phyloP scores from a whole-genome alignment of 30 jellyfish, hydroid and myxozoan genomes.

The Aurelia aurita complex sp. Pacific region DNA sequence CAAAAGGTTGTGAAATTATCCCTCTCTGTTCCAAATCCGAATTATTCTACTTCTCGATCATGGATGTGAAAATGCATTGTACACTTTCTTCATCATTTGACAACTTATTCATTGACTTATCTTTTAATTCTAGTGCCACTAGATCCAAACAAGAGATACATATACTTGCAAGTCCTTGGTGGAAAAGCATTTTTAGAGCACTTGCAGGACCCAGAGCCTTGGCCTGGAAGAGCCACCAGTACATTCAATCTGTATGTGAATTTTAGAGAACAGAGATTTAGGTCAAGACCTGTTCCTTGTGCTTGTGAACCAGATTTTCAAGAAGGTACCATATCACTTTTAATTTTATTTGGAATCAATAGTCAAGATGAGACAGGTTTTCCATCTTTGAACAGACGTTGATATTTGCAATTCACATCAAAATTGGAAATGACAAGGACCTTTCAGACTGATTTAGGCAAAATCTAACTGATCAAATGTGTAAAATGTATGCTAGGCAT shows the following conservation, averaged over 20 bases:
- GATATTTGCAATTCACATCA: too few species aligned
- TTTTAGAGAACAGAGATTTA: constrained; percentile 80
- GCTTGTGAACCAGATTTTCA: constrained; percentile 93
- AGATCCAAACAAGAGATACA: constrained; percentile 84
- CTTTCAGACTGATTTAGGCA: too few species aligned
- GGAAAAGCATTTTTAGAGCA: constrained; percentile 95
- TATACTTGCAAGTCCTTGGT: constrained; percentile 81
- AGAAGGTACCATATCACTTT: constrained; percentile 67
- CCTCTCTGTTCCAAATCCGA: too few species aligned
- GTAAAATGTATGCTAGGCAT: too few species aligned
- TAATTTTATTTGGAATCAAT: too few species aligned
- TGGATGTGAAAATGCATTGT: too few species aligned
- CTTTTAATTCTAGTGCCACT: constrained; percentile 66
- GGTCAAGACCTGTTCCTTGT: constrained; percentile 83
- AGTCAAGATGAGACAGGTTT: too few species aligned
- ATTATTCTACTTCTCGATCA: too few species aligned
- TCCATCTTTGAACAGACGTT: too few species aligned
- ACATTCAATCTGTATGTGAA: constrained; percentile 72
- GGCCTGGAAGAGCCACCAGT: constrained; percentile 86
- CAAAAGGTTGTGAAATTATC: too few species aligned
- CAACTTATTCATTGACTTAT: not conserved
- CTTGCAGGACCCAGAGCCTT: constrained; percentile 89
- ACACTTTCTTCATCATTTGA: not conserved
- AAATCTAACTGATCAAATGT: too few species aligned
- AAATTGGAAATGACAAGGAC: too few species aligned